Evolutionary conservation across 2,797 vertebrate genomes (phyloP).

Genomic region (Choloepus didactylus): DNA sequence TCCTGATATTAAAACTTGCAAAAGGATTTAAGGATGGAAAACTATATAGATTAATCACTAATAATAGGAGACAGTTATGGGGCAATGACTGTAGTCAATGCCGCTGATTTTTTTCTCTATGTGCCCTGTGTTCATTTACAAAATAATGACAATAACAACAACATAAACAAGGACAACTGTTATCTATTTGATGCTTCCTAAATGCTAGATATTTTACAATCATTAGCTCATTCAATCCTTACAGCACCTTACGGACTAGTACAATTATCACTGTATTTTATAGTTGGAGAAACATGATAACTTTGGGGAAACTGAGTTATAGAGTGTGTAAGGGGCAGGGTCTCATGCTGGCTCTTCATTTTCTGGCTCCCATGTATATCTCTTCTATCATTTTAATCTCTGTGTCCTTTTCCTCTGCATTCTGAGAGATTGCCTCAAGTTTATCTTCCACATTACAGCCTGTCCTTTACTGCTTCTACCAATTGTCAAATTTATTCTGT

Average conservation of each 20-base stretch:
- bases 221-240: background rate
- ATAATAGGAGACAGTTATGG: background rate
- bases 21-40: too few species aligned
- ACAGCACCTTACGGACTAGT: background rate
- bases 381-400: background rate
- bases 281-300: background rate
- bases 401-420: background rate
- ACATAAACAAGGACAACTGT: background rate
- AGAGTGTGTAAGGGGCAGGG: background rate
- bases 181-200: slow-evolving; percentile 6
- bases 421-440: background rate
- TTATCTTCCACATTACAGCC: background rate
- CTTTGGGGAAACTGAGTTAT: background rate
- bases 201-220: background rate
- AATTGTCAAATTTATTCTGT: slow-evolving; percentile 7
- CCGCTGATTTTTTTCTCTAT: background rate
- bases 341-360: background rate
- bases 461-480: slow-evolving; percentile 1
- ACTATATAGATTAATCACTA: too few species aligned
- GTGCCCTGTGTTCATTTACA: background rate
- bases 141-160: background rate
- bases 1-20: too few species aligned
- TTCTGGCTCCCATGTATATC: background rate
- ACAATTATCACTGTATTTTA: background rate
- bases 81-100: background rate